These are phyloP conservation scores for Stomatorhinus walkeri DNA, from an alignment of 2,797 vertebrate genomes.

Conservation along the genomic window DNA sequence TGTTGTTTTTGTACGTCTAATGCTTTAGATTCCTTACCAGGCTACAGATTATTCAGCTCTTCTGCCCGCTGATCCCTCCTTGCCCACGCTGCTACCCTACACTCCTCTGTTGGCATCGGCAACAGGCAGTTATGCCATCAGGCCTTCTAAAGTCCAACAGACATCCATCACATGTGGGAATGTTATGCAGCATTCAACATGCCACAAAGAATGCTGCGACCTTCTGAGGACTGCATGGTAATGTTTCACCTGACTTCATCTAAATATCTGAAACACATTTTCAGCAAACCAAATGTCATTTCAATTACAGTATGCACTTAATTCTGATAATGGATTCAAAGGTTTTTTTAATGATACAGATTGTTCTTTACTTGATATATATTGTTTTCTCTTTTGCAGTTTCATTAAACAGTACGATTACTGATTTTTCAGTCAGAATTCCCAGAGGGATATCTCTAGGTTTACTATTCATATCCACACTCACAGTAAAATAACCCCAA, in stretches of 20 bases:
- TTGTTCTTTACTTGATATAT: background rate
- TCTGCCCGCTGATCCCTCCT: background rate
- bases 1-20: background rate
- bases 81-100: background rate
- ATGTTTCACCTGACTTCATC: background rate
- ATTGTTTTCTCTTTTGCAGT: background rate
- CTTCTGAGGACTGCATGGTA: too few species aligned
- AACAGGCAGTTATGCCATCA: background rate
- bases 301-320: background rate
- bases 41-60: background rate
- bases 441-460: background rate
- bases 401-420: background rate
- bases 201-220: background rate
- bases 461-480: background rate
- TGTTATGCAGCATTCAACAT: background rate
- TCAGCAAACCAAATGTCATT: background rate
- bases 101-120: background rate
- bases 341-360: too few species aligned
- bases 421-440: background rate
- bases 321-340: background rate
- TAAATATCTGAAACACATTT: background rate
- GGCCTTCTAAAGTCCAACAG: background rate
- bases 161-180: background rate
- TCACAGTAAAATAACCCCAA: background rate
- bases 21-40: background rate